These are phyloP conservation scores for Nettapus auritus DNA, from an alignment of 2,113 vertebrate genomes.

Conservation along the genomic window DNA sequence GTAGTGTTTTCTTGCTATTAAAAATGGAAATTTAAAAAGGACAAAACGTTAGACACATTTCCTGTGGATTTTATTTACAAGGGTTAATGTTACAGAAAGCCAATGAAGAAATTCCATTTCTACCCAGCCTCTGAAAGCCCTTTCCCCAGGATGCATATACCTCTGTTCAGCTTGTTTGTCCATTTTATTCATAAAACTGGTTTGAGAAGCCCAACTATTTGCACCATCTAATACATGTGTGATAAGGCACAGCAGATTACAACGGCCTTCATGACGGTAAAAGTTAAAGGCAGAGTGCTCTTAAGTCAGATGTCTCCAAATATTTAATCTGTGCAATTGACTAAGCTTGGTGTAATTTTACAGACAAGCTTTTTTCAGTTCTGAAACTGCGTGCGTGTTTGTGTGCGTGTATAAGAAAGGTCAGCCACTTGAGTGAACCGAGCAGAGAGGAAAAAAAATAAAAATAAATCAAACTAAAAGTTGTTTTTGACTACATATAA, in stretches of 20 bases:
- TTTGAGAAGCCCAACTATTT: neutral
- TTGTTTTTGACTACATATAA: neutral
- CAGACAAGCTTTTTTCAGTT: neutral
- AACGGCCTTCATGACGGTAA: neutral
- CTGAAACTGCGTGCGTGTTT: neutral
- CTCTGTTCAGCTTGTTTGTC: neutral
- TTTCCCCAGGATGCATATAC: neutral
- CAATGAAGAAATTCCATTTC: neutral
- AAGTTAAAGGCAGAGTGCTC: neutral
- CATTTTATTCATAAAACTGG: constrained; percentile 13
- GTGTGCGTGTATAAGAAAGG: neutral
- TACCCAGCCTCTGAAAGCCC: neutral
- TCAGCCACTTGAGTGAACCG: neutral
- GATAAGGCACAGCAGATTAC: neutral
- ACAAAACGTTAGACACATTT: constrained; percentile 29
- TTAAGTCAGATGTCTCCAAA: neutral
- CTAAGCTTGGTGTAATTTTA: neutral
- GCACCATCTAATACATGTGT: neutral
- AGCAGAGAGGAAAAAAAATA: neutral
- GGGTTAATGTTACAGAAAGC: constrained; percentile 10
- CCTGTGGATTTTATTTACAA: constrained; percentile 30
- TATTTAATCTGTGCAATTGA: neutral
- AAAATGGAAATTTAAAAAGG: constrained; percentile 46
- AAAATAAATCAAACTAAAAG: neutral
- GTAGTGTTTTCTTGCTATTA: constrained; percentile 30